Base-by-base conservation (phyloP, 2,113 vertebrate species). In the Ophiodon elongatus region DNA sequence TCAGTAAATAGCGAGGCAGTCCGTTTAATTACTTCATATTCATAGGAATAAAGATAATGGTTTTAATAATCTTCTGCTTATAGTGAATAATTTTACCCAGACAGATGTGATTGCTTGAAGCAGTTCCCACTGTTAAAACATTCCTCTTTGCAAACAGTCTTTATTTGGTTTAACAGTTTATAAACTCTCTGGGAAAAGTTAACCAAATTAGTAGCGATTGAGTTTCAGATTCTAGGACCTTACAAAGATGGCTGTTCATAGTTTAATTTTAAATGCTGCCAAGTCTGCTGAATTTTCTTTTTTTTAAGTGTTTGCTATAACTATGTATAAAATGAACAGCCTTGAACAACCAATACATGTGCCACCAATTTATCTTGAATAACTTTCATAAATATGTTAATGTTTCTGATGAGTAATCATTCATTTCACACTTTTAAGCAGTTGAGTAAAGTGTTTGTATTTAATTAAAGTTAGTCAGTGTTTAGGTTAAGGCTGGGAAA, bases 401-500 rank as follows among this genome's bases (percentile, higher is more conserved):
- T 70, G 31, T 45, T 82, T 5, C 60, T 81, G n/a, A 37, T 59
- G 70, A 50, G 31, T 72, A 62, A 69, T 62, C 47, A 31, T 4
- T 5, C 14, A 23, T 17, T 39, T 57, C 25, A 63, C 52, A 64
- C 60, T 66, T 57, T n/a, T 1, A 41, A 66, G 33, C 50, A 57
- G 25, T 33, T 50, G 50, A 74, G 57, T 71, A 45, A 76, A 50
- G 25, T 59, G 65, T 60, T 57, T 13, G 54, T 73, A 70, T 60
- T 74, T 70, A 76, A 76, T 76, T 37, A 60, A 79, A 82, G 70
- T 82, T 66, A 66, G 63, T 79, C 65, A 21, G 39, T 62, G 54
- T 62, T 82, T 73, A 68, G 37, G 59, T 76, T 79, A 14, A 76
- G 41, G n/a, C 72, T 82, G 59, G 45, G 52, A 50, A 63, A 54